Evolutionary conservation across 2,797 vertebrate genomes (phyloP).

Genomic region (Neopelma chrysocephalum): DNA sequence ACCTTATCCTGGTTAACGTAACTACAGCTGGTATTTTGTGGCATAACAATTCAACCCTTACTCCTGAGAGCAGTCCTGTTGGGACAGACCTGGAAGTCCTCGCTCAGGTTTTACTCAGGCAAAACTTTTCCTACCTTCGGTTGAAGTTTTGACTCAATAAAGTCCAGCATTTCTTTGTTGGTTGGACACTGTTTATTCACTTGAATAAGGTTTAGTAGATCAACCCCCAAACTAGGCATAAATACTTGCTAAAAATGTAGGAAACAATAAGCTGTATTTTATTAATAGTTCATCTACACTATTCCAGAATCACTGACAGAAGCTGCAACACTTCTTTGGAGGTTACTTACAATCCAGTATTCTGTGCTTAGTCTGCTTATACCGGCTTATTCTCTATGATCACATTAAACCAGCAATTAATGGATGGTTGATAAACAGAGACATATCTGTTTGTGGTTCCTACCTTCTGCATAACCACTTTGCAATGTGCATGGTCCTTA

Average conservation of each 20-base stretch:
- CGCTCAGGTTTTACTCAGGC: neutral
- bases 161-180: neutral
- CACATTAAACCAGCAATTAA: neutral
- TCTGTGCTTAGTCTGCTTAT: neutral
- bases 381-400: neutral
- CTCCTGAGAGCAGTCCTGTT: conserved; percentile 27
- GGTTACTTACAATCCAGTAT: neutral
- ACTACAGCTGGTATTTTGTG: conserved; percentile 66
- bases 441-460: neutral
- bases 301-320: neutral
- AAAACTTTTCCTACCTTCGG: neutral
- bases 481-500: neutral
- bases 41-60: conserved; percentile 50
- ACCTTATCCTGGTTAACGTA: conserved; percentile 66
- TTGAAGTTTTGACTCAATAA: neutral
- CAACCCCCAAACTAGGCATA: neutral
- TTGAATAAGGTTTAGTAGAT: neutral
- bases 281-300: neutral
- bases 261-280: neutral
- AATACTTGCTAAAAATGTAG: neutral
- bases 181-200: neutral
- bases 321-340: neutral
- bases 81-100: conserved; percentile 57
- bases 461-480: neutral
- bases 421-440: neutral